Evolutionary conservation across 37 sponge, comb jelly and placozoan genomes (phyloP), one percentile per base, ranked within the genome.

Genomic region (Cliona cf. orientalis): DNA sequence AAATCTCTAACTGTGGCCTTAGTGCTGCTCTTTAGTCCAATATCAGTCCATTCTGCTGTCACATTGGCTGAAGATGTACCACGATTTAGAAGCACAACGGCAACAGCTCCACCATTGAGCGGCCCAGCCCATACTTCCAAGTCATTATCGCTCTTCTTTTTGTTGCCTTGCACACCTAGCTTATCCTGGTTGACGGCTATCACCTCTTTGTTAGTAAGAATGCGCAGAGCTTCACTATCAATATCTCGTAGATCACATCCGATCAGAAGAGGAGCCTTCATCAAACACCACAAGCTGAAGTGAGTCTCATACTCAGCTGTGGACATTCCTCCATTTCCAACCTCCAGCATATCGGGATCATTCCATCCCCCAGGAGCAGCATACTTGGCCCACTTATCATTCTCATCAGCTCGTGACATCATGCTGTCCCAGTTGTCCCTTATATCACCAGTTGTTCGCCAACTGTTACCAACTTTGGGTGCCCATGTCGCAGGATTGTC

Each of bases 141-240:
- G 26, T 36, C 43, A 0, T 75, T 77, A 66, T 57, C 42, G 28
- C 22, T 42, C n/a, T 58, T 46, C 59, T 29, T 68, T 34, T 66
- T 84, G 71, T 84, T 83, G 7, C 93, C 93, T 37, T 88, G 89
- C 5, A 88, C 57, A 23, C 93, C 89, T 29, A 81, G 72, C 3
- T 59, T 46, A 44, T 86, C 96, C 74, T 95, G 96, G 49, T 88
- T 91, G 34, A 95, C 85, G 49, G 84, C 84, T 69, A 95, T 95
- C 40, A 80, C 90, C 42, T 91, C 92, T 25, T 61, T 42, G 81
- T 95, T 95, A 42, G 75, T 86, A 29, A 95, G 85, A 33, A 91
- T 95, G 5, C 83, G 84, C 31, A 84, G 37, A 3, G 89, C 80
- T 35, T 87, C 89, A 39, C 56, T 40, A 32, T 33, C 57, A 46